Evolutionary conservation across 2,888 invertebrate species (phyloP), one percentile per base, ranked within the genome.

Genomic region (Chymomyza amoena): DNA sequence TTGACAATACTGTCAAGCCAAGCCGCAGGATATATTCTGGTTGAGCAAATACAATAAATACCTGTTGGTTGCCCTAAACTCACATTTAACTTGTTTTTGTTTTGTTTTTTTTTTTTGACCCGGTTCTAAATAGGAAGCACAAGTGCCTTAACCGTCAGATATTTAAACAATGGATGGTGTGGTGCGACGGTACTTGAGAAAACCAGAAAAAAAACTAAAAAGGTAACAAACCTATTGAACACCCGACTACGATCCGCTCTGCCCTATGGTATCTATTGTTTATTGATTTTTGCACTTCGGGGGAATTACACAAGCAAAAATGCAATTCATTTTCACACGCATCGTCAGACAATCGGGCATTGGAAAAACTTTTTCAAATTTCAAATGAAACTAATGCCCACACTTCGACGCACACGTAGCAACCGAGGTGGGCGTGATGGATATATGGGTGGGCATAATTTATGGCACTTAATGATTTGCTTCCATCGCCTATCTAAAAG

Each of bases 11-110:
- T 13, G 69, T 80, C 69, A 80, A 78, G 84, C 76, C 84, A 81
- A 88, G 88, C 83, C 88, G 81, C 83, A 88, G 83, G 83, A 83
- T 83, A 81, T 75, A 84, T 88, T 84, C 88, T 84, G 79, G 73
- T 71, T 81, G 84, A 76, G 84, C 73, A 88, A 88, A 84, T 84
- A 88, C 87, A 83, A 83, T 84, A 88, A 83, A 88, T 83, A 83
- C 83, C 83, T 83, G 83, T 83, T 83, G 88, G 86, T 70, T 78
- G 74, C 68, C 20, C 20, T n/a, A 16, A 5, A 20, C 54, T 54
- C 54, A 54, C 54, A 54, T 20, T 54, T 20, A 16, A 54, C 54
- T 20, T 45, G 39, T 45, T 64, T 32, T 32, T 76, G 66, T 32
- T 66, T 65, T 70, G 57, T 28, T 10, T 25, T 69, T 65, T 77